phyloP scores from a whole-genome alignment of 2,888 invertebrate species.

The Hirudinaria manillensis region DNA sequence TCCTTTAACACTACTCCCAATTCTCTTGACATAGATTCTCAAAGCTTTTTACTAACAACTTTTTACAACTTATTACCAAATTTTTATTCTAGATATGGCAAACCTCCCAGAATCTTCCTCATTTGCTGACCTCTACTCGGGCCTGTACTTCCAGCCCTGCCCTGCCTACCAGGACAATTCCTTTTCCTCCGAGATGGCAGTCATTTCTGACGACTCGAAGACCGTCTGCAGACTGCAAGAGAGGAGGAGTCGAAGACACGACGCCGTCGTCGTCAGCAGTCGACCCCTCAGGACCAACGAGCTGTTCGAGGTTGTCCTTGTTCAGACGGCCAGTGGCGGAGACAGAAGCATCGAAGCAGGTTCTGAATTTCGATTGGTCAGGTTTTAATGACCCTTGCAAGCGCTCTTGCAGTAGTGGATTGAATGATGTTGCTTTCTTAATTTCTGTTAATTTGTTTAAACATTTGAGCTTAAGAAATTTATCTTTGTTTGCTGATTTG shows the following conservation, averaged over 20 bases:
- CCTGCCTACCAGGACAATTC: conserved; percentile 65
- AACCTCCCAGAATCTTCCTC: conserved; percentile 11
- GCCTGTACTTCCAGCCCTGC: neutral
- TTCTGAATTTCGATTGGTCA: conserved; percentile 48
- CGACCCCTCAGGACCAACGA: conserved; percentile 80
- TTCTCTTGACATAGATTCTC: neutral
- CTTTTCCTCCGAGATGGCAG: conserved; percentile 69
- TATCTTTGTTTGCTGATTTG: too few relatives aligned
- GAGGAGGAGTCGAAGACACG: conserved; percentile 78
- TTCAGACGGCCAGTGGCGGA: conserved; percentile 86
- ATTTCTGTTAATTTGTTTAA: too few relatives aligned
- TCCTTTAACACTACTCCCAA: neutral
- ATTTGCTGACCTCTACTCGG: neutral
- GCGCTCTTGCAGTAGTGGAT: too few relatives aligned
- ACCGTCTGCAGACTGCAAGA: conserved; percentile 81
- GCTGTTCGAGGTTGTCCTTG: conserved; percentile 82
- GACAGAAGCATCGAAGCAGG: conserved; percentile 88
- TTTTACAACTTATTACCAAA: too few relatives aligned
- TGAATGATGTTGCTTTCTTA: too few relatives aligned
- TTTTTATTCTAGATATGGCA: neutral
- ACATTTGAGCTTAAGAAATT: too few relatives aligned
- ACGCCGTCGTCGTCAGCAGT: conserved; percentile 84
- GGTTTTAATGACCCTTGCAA: neutral
- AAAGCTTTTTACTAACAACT: neutral
- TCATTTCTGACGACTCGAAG: conserved; percentile 73